Conservation (phyloP, 2,888 invertebrate species). For the Periphyllus acericola region DNA sequence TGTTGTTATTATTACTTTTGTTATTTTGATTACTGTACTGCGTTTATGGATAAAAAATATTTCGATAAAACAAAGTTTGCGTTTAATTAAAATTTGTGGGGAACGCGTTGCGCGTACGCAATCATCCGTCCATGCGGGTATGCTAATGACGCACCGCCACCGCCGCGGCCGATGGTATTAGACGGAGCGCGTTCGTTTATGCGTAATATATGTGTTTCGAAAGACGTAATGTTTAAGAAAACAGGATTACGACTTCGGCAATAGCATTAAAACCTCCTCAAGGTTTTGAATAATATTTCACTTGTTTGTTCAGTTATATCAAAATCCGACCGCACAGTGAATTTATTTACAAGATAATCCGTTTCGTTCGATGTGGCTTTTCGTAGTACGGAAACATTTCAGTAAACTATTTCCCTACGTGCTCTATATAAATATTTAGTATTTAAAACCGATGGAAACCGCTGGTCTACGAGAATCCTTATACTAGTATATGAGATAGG, state of each 20-base stretch:
- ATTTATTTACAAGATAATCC: constrained; percentile 48
- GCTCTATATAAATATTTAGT: not conserved
- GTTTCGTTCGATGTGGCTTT: not conserved
- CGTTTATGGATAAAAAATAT: not conserved
- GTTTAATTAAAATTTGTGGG: not conserved
- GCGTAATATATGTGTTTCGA: constrained; percentile 1
- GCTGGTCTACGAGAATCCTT: too few species aligned
- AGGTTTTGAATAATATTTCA: constrained; percentile 25
- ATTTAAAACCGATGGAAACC: not conserved
- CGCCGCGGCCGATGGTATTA: not conserved
- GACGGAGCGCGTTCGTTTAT: not conserved
- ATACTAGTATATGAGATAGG: too few species aligned
- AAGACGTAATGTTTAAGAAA: constrained; percentile 32
- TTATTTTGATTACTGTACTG: too few species aligned
- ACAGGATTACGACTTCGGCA: constrained; percentile 37
- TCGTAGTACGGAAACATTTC: not conserved
- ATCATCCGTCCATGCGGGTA: not conserved
- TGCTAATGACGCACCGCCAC: not conserved
- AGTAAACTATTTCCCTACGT: not conserved
- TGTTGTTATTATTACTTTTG: too few species aligned
- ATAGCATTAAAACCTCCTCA: constrained; percentile 31
- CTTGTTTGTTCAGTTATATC: constrained; percentile 33
- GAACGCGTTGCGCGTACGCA: not conserved
- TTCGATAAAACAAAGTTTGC: not conserved
- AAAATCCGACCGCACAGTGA: constrained; percentile 20